Conservation (phyloP, 2,113 vertebrate genomes). For the Semicossyphus pulcher region DNA sequence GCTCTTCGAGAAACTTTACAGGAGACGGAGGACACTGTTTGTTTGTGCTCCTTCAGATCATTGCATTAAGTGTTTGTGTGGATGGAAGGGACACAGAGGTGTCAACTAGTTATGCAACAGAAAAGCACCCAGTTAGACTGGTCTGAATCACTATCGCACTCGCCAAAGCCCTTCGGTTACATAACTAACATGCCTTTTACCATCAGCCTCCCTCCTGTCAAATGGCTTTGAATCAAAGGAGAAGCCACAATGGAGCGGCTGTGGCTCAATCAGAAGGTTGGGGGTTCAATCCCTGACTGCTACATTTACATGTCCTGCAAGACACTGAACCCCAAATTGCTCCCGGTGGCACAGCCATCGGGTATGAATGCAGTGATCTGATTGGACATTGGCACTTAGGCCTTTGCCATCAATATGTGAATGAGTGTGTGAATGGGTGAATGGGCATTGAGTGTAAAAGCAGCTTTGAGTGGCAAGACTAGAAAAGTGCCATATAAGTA, state of each 20-base stretch:
- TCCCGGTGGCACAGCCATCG: too few relatives aligned
- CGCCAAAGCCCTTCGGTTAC: slow-evolving; percentile 59
- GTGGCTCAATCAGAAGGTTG: too few relatives aligned
- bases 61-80: slow-evolving; percentile 32
- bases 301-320: too few relatives aligned
- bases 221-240: slow-evolving; percentile 36
- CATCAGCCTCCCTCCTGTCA: slow-evolving; percentile 60
- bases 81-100: slow-evolving; percentile 57
- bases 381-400: too few relatives aligned
- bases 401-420: too few relatives aligned
- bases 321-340: too few relatives aligned
- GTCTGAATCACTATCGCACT: slow-evolving; percentile 72
- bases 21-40: background rate
- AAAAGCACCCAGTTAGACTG: slow-evolving; percentile 40
- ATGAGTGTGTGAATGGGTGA: too few relatives aligned
- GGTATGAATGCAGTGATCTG: too few relatives aligned
- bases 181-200: slow-evolving; percentile 51
- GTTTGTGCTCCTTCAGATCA: slow-evolving; percentile 25
- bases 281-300: too few relatives aligned
- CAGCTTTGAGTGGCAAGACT: too few relatives aligned
- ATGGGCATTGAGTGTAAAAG: too few relatives aligned
- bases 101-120: slow-evolving; percentile 68
- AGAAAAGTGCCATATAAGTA: too few relatives aligned
- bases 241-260: slow-evolving; percentile 32
- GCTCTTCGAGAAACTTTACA: background rate